Percentiles rank a stretch among this genome's conserved stretches.
Evolutionary conservation across 1,140 invertebrate genomes (phyloP).

Genomic region (Bactericera cockerelli): DNA sequence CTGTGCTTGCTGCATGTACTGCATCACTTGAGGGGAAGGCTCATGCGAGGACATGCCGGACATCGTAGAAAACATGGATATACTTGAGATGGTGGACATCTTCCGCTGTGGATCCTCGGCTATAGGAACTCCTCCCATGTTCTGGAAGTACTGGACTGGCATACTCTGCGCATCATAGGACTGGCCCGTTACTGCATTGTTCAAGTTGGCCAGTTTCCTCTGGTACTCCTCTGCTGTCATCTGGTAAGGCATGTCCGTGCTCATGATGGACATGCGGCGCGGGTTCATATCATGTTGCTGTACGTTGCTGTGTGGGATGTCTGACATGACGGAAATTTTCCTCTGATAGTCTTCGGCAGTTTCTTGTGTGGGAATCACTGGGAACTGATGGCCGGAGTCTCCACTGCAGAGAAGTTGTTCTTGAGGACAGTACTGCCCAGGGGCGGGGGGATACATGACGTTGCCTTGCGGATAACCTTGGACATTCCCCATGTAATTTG

Average conservation of each 20-base stretch:
- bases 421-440: not conserved
- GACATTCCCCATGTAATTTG: no score
- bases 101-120: slow-evolving; percentile 16
- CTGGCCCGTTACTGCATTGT: slow-evolving; percentile 11
- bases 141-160: slow-evolving; percentile 2
- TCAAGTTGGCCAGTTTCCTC: slow-evolving; percentile 10
- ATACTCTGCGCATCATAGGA: slow-evolving; percentile 10
- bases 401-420: not conserved
- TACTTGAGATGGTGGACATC: slow-evolving; percentile 15
- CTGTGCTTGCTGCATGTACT: not conserved
- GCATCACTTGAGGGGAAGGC: not conserved
- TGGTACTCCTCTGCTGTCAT: slow-evolving; percentile 14
- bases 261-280: not conserved
- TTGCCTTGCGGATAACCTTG: not conserved
- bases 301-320: slow-evolving; percentile 13
- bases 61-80: slow-evolving; percentile 15
- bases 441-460: not conserved
- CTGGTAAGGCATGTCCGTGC: slow-evolving; percentile 10
- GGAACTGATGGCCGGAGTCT: not conserved
- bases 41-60: not conserved
- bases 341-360: slow-evolving; percentile 13
- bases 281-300: slow-evolving; percentile 1
- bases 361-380: not conserved
- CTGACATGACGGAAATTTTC: slow-evolving; percentile 14
- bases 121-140: not conserved